Conservation (phyloP, 2,888 invertebrate species). For the Lagria hirta region DNA sequence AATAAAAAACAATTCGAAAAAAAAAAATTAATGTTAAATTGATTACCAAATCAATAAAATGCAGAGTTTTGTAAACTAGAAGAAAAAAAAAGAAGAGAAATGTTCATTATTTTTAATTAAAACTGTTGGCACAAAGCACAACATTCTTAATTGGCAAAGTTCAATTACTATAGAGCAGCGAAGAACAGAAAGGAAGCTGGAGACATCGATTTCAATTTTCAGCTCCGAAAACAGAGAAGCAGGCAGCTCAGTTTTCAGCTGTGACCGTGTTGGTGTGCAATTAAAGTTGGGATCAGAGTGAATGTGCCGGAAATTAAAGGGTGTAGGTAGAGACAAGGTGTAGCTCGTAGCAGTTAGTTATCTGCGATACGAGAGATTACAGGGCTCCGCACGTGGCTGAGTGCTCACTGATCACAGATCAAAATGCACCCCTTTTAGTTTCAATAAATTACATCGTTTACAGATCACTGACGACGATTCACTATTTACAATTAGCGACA, state of each 20-base stretch:
- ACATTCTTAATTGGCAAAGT: conserved; percentile 25
- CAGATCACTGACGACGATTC: too few species aligned
- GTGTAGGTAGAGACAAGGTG: conserved; percentile 45
- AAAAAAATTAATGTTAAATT: too few species aligned
- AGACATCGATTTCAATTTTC: conserved; percentile 39
- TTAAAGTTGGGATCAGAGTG: conserved; percentile 43
- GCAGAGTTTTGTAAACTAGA: too few species aligned
- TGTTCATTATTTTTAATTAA: conserved; percentile 1
- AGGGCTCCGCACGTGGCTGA: conserved; percentile 39
- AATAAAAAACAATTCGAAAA: too few species aligned
- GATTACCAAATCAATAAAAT: too few species aligned
- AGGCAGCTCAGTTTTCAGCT: conserved; percentile 43
- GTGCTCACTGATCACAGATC: conserved; percentile 28
- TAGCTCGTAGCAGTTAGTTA: conserved; percentile 44
- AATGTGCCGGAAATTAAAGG: conserved; percentile 47
- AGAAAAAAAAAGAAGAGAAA: too few species aligned
- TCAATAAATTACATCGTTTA: too few species aligned
- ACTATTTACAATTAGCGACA: too few species aligned
- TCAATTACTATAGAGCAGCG: too few species aligned
- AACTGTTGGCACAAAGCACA: conserved; percentile 10
- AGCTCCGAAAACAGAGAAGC: too few species aligned
- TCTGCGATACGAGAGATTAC: conserved; percentile 46
- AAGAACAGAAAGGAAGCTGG: conserved; percentile 15
- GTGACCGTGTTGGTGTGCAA: conserved; percentile 40
- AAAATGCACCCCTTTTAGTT: too few species aligned